Conservation (phyloP, 2,113 vertebrate genomes). For the Microcebus jonahi region DNA sequence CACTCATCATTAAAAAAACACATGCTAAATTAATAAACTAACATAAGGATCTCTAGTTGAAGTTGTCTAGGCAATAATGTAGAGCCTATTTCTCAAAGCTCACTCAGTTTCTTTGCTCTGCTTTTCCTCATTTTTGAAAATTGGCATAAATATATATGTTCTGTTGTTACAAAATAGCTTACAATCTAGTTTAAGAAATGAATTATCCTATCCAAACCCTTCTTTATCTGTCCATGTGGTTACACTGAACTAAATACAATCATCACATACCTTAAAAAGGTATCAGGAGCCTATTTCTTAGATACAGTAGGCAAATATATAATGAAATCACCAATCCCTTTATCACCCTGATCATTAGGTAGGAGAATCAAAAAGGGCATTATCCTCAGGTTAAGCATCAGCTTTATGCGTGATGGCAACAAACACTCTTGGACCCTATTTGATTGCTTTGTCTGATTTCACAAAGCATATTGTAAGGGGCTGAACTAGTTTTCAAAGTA, state of each 20-base stretch:
- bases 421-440: not conserved
- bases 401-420: not conserved
- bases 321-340: not conserved
- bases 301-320: not conserved
- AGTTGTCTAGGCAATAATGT: not conserved
- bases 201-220: not conserved
- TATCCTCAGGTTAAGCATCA: not conserved
- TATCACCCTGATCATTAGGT: not conserved
- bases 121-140: not conserved
- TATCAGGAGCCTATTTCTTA: not conserved
- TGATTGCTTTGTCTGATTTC: not conserved
- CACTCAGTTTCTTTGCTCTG: not conserved
- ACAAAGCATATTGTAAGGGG: not conserved
- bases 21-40: not conserved
- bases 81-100: not conserved
- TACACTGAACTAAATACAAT: not conserved
- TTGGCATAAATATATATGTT: not conserved
- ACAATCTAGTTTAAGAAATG: not conserved
- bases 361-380: not conserved
- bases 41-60: not conserved
- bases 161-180: not conserved
- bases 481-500: not conserved
- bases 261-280: not conserved
- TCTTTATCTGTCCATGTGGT: not conserved
- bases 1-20: not conserved